Evolutionary conservation across 2,888 invertebrate genomes (phyloP).

Genomic region (Onthophagus sagittarius): DNA sequence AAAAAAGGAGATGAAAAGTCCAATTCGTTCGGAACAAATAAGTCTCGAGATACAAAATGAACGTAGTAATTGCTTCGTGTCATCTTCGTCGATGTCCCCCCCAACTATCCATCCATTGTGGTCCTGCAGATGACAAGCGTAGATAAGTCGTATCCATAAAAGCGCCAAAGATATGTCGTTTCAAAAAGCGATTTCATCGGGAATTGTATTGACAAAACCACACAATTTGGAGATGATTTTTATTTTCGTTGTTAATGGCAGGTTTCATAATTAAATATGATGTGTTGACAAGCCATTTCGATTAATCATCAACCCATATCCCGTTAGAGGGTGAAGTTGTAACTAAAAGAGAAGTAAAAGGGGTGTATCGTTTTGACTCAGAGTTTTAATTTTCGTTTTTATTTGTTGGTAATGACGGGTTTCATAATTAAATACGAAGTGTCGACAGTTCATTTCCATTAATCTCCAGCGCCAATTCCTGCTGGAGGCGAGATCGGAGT

Average conservation of each 20-base stretch:
- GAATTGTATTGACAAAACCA: not conserved
- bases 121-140: not conserved
- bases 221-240: not conserved
- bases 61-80: not conserved
- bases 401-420: not conserved
- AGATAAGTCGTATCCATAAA: not conserved
- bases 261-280: not conserved
- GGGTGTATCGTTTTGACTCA: not conserved
- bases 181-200: not conserved
- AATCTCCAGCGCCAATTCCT: conserved; percentile 3
- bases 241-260: not conserved
- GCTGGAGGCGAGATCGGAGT: not conserved
- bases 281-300: not conserved
- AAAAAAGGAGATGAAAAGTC: not conserved
- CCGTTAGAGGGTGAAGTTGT: not conserved
- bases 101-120: not conserved
- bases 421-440: not conserved
- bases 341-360: not conserved
- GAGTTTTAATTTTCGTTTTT: not conserved
- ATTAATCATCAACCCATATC: conserved; percentile 1
- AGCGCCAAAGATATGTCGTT: not conserved
- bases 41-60: not conserved
- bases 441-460: conserved; percentile 5
- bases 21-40: not conserved
- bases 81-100: not conserved